These are phyloP conservation scores for Drosophila arizonae DNA, from an alignment of 1,140 invertebrate species.

Conservation along the genomic window DNA sequence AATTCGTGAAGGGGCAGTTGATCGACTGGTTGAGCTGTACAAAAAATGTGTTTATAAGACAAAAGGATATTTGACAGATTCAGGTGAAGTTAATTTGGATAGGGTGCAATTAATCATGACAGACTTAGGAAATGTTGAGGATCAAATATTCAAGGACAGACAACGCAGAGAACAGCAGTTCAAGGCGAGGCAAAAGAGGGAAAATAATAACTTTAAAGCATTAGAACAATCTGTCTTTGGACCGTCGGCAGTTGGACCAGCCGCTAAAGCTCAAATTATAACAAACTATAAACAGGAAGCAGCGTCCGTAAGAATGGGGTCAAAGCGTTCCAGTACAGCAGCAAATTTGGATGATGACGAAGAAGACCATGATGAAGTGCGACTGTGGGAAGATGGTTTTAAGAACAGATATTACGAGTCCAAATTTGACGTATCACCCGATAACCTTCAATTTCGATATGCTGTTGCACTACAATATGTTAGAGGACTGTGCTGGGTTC, in stretches of 20 bases:
- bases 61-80: conserved; percentile 96
- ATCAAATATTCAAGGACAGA: conserved; percentile 97
- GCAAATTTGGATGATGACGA: conserved; percentile 78
- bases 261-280: conserved; percentile 71
- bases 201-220: conserved; percentile 64
- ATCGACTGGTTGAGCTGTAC: conserved; percentile 96
- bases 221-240: conserved; percentile 86
- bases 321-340: conserved; percentile 82
- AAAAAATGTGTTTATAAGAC: conserved; percentile 98
- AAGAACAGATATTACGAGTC: conserved; percentile 99
- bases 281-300: conserved; percentile 88
- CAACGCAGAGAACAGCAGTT: conserved; percentile 94
- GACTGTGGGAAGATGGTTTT: conserved; percentile 98
- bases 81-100: conserved; percentile 95
- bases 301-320: conserved; percentile 85
- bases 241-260: conserved; percentile 85
- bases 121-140: conserved; percentile 96
- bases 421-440: conserved; percentile 94
- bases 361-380: conserved; percentile 95
- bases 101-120: conserved; percentile 97
- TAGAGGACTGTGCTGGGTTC: conserved; percentile 97
- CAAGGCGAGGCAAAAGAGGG: conserved; percentile 88
- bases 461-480: conserved; percentile 97
- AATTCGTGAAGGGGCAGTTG: conserved; percentile 98
- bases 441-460: conserved; percentile 94